A percentile compares a stretch with the other conserved stretches of the same genome.
Evolutionary conservation across 2,113 vertebrate species (phyloP).

Genomic region (Anguilla japonica): DNA sequence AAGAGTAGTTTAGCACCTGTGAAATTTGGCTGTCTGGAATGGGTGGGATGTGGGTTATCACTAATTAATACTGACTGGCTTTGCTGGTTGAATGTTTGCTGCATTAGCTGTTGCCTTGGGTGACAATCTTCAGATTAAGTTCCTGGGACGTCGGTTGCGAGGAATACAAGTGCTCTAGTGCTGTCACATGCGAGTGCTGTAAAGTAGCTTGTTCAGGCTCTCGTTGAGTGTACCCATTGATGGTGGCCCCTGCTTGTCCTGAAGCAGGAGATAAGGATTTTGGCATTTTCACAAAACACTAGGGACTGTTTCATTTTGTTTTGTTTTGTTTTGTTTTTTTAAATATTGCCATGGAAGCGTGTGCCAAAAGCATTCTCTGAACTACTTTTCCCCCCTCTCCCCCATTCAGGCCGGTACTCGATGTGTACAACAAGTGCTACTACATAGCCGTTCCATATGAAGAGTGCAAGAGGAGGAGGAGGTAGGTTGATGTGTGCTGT

Average conservation of each 20-base stretch:
- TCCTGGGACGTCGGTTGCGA: neutral
- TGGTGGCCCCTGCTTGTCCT: neutral
- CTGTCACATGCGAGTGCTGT: constrained; percentile 12
- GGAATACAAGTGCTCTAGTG: neutral
- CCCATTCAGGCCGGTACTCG: constrained; percentile 63
- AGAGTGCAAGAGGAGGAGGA: constrained; percentile 75
- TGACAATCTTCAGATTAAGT: constrained; percentile 5
- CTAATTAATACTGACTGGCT: neutral
- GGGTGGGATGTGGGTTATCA: neutral
- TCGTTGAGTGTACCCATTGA: neutral
- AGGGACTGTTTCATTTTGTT: neutral
- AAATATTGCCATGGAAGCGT: neutral
- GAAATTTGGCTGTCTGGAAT: neutral
- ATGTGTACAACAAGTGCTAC: constrained; percentile 68
- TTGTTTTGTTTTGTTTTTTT: neutral
- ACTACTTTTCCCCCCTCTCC: neutral
- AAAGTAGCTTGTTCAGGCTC: neutral
- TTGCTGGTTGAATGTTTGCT: neutral
- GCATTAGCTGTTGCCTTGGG: neutral
- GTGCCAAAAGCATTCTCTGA: neutral
- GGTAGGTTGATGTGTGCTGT: constrained; percentile 50
- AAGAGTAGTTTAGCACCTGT: neutral
- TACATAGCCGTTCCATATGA: constrained; percentile 74
- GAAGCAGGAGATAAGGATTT: constrained; percentile 50
- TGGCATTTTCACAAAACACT: constrained; percentile 42